Evolutionary conservation across 2,888 invertebrate genomes (phyloP), one percentile per base, ranked within the genome.

Genomic region (Allophyes oxyacanthae): DNA sequence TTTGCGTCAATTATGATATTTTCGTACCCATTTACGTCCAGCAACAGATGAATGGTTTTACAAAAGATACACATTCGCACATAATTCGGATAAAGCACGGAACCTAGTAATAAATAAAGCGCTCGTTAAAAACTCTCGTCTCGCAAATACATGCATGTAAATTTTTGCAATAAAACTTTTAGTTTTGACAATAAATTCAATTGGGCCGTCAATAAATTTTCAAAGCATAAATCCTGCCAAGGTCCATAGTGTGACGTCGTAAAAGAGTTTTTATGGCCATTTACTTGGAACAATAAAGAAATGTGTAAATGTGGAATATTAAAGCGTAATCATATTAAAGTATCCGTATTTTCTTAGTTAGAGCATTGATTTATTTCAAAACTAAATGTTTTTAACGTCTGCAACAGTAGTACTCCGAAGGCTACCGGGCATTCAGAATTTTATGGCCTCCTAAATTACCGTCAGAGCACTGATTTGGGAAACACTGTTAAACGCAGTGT

Each of bases 101-200:
- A 50, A 59, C 44, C 53, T 43, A 61, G 61, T 55, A 49, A 69
- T 60, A 49, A 60, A 72, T 72, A 72, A 69, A 40, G 45, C 43
- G 52, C 67, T 73, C 70, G 67, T 77, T 74, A 73, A 77, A 67
- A 72, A 41, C 51, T 54, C 34, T 58, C 50, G 36, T 50, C 54
- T 65, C 70, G 54, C 64, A 64, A 79, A 73, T 65, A 65, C 64
- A 76, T 49, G 64, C 76, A 78, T 79, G 77, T 81, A 77, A 81
- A 82, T 76, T 75, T 75, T 76, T 78, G 79, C 76, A 76, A 82
- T 87, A 89, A 89, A 89, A 83, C 79, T 83, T 81, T 85, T 82
- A 86, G 85, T 86, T 86, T 86, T 84, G 81, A 79, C 85, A 71
- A 88, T 91, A 91, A 91, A 91, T 90, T 88, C 83, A 84, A 86